phyloP scores from a whole-genome alignment of 2,888 invertebrate genomes.

The Hyppa rectilinea region DNA sequence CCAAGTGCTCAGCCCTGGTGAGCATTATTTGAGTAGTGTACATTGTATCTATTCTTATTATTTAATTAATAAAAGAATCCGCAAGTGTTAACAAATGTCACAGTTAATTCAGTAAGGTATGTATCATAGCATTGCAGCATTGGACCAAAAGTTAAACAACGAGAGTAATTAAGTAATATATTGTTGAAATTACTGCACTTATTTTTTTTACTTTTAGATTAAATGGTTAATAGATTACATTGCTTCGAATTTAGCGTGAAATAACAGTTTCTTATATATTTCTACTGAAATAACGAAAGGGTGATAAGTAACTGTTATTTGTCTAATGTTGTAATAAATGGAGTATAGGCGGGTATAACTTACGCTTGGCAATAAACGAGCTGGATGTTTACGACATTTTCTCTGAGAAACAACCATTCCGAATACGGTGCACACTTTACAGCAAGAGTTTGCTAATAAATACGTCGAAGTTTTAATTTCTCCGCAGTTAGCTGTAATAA shows the following conservation, averaged over 20 bases:
- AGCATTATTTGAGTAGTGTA: neutral
- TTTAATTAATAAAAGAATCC: neutral
- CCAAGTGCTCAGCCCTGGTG: neutral
- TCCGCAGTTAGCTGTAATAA: conserved; percentile 40
- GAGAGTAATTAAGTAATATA: too few species aligned
- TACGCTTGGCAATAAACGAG: neutral
- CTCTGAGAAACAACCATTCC: conserved; percentile 6
- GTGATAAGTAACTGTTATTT: too few species aligned
- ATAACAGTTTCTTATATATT: too few species aligned
- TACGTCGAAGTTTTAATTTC: conserved; percentile 50
- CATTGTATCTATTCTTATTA: neutral
- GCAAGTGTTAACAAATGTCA: neutral
- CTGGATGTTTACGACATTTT: neutral
- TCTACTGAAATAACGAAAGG: too few species aligned
- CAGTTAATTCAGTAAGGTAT: neutral
- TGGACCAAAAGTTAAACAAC: too few species aligned
- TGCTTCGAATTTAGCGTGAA: too few species aligned
- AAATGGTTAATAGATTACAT: too few species aligned
- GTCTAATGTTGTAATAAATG: too few species aligned
- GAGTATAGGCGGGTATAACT: neutral
- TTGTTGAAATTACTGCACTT: too few species aligned
- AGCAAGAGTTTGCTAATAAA: conserved; percentile 45
- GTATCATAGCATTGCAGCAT: too few species aligned
- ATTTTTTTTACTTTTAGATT: too few species aligned
- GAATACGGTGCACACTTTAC: neutral